phyloP scores from a whole-genome alignment of 2,113 vertebrate genomes.

The Lepus americanus region DNA sequence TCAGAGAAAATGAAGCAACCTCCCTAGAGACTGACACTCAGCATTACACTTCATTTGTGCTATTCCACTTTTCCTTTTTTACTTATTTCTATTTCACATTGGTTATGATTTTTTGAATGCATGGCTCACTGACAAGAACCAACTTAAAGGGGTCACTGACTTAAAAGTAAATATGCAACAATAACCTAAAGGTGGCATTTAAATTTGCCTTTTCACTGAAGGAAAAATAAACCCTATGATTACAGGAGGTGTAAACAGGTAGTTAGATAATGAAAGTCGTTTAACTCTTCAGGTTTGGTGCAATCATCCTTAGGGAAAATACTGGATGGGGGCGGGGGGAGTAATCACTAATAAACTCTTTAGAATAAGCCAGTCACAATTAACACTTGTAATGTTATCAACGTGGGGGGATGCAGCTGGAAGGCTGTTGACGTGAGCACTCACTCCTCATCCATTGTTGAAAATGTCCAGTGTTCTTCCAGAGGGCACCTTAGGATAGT shows the following conservation, averaged over 20 bases:
- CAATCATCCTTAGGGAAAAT: neutral
- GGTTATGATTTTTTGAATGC: neutral
- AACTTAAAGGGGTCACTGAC: neutral
- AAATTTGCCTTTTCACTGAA: conserved; percentile 8
- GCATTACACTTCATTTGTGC: neutral
- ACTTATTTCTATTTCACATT: conserved; percentile 14
- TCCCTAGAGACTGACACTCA: neutral
- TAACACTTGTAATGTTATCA: neutral
- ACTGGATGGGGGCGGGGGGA: neutral
- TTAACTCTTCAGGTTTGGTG: neutral
- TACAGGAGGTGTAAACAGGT: neutral
- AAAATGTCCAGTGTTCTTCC: conserved; percentile 1
- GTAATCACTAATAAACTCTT: conserved; percentile 5
- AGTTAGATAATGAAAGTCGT: neutral
- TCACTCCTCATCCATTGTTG: neutral
- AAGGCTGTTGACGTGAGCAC: neutral
- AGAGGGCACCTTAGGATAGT: conserved; percentile 31
- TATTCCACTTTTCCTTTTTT: neutral
- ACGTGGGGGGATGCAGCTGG: neutral
- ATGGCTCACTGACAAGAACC: neutral
- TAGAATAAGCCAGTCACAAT: conserved; percentile 7
- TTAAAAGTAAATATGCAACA: neutral
- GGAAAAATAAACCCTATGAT: neutral
- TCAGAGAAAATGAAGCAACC: neutral
- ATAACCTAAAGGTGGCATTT: neutral